Evolutionary conservation across 2,113 vertebrate genomes (phyloP).

Genomic region (Bettongia penicillata): DNA sequence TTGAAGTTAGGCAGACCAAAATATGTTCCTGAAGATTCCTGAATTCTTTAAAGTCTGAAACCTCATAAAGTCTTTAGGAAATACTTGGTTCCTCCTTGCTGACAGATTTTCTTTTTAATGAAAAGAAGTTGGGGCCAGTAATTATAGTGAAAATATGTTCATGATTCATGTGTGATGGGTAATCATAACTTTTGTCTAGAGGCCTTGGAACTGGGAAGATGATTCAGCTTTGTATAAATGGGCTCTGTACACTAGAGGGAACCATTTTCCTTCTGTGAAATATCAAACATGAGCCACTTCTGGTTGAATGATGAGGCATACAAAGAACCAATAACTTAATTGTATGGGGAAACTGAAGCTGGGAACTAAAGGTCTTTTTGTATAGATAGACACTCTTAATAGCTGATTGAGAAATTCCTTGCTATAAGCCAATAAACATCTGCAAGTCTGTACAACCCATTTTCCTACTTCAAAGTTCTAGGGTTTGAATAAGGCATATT

Average conservation of each 20-base stretch:
- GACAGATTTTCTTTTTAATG: conserved; percentile 43
- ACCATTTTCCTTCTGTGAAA: conserved; percentile 28
- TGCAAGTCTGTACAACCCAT: conserved; percentile 52
- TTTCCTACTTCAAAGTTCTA: conserved; percentile 57
- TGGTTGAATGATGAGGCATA: conserved; percentile 46
- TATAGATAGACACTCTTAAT: conserved; percentile 49
- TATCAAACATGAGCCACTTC: conserved; percentile 49
- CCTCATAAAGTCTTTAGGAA: not conserved
- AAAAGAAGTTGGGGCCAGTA: conserved; percentile 6
- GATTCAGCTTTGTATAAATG: conserved; percentile 39
- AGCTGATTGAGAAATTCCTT: conserved; percentile 74
- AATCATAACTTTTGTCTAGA: conserved; percentile 31
- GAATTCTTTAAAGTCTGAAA: conserved; percentile 34
- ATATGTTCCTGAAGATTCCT: not conserved
- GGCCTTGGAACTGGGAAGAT: conserved; percentile 16
- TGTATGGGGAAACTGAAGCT: conserved; percentile 55
- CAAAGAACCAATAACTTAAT: conserved; percentile 46
- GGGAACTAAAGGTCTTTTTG: conserved; percentile 56
- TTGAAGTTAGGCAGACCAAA: not conserved
- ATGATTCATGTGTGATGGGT: not conserved
- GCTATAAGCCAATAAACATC: conserved; percentile 19
- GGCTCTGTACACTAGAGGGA: not conserved
- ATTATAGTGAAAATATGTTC: conserved; percentile 32
- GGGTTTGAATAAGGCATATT: conserved; percentile 43
- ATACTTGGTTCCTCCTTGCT: conserved; percentile 17